These are phyloP conservation scores for Burhinus oedicnemus DNA, from an alignment of 2,113 vertebrate species.

Conservation along the genomic window DNA sequence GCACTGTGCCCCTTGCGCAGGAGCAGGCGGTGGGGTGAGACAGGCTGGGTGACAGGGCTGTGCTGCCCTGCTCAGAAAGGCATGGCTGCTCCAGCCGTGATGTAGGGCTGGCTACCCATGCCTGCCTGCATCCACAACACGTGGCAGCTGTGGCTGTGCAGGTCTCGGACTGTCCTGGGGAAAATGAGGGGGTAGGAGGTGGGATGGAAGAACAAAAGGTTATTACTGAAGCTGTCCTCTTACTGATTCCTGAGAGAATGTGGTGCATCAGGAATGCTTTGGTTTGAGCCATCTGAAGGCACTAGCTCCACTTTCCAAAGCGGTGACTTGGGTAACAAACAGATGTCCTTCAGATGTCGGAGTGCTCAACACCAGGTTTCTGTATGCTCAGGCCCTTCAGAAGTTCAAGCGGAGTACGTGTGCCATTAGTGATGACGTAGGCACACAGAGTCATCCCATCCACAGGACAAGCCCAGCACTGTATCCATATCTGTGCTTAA, in stretches of 20 bases:
- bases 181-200: not conserved
- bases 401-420: accelerated
- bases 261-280: not conserved
- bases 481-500: not conserved
- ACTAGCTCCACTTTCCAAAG: not conserved
- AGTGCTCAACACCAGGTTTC: too few relatives aligned
- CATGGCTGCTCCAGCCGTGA: not conserved
- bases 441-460: not conserved
- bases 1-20: not conserved
- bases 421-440: not conserved
- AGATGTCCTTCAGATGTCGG: not conserved
- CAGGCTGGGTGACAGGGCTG: not conserved
- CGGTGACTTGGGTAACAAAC: accelerated
- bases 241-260: accelerated
- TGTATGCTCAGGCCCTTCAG: not conserved
- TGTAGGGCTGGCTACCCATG: not conserved
- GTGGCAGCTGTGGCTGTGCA: accelerated
- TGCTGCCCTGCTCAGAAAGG: not conserved
- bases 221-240: not conserved
- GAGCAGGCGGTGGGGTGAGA: accelerated
- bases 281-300: not conserved
- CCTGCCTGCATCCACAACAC: too few relatives aligned
- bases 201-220: not conserved
- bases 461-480: not conserved
- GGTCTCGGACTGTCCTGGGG: not conserved